Percentiles rank a stretch among this genome's conserved stretches.
These are phyloP conservation scores for Xanthorhoe spadicearia DNA, from an alignment of 2,888 invertebrate species.

Conservation along the genomic window DNA sequence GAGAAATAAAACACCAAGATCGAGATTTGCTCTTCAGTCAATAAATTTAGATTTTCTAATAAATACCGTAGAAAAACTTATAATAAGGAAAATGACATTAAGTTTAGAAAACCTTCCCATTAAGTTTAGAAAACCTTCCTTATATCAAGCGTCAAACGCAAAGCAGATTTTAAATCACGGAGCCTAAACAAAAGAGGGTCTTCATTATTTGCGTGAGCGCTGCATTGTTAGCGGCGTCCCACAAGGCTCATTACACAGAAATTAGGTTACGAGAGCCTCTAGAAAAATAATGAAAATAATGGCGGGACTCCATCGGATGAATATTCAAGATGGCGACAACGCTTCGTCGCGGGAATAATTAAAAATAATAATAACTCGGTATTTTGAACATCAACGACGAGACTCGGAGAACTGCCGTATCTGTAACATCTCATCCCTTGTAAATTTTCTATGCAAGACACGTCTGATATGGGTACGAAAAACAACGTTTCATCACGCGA, in stretches of 20 bases:
- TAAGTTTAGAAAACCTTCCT: neutral
- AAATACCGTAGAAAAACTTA: neutral
- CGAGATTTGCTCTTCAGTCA: neutral
- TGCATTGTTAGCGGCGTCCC: constrained; percentile 58
- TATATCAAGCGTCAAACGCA: constrained; percentile 24
- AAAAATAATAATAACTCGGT: constrained; percentile 70
- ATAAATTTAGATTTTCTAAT: neutral
- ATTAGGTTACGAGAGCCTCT: constrained; percentile 69
- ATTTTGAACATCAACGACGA: constrained; percentile 1
- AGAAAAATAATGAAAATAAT: constrained; percentile 63
- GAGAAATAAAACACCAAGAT: neutral
- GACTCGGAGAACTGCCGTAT: neutral
- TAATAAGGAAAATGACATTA: neutral
- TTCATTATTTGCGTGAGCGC: constrained; percentile 60
- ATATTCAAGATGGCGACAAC: constrained; percentile 63
- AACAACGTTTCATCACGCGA: no score
- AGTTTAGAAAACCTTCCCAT: neutral
- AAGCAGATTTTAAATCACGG: constrained; percentile 41
- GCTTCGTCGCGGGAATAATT: constrained; percentile 62
- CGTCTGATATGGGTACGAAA: no score
- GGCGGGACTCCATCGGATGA: constrained; percentile 64
- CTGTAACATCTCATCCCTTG: neutral
- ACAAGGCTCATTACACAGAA: constrained; percentile 68
- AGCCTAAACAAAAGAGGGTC: constrained; percentile 54
- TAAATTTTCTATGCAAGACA: neutral